Base-by-base conservation (phyloP, 1,140 invertebrate genomes). In the Aradophagus sp. region DNA sequence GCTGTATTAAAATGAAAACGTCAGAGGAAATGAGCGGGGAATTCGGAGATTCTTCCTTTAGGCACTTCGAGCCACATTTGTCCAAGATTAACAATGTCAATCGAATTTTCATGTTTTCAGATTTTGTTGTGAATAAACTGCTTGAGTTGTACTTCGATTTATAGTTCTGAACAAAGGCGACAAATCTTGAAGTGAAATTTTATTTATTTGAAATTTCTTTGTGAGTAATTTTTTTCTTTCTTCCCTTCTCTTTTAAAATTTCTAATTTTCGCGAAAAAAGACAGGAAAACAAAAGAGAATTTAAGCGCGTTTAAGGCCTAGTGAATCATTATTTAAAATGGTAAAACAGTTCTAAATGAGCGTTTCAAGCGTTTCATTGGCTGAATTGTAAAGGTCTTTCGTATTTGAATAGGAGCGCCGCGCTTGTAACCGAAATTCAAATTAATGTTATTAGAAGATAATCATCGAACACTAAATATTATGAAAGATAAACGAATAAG, bases 401-500 rank as follows among this genome's bases (percentile, higher is more conserved):
- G 16, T 61, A 59, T 62, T 45, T 62, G 34, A 58, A 39, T 63
- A 47, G 27, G 39, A 63, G 53, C 58, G 53, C 27, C 55, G 50
- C 56, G 70, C 56, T 67, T 73, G 56, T 73, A 73, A 67, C 29
- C 58, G 32, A 73, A 67, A 73, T 73, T 73, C 26, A 73, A 63
- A 76, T 76, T 79, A 74, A 75, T 81, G 78, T 74, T 80, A 78
- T 80, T 81, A 81, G 76, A 75, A 74, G 74, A 65, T 75, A 81
- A 81, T 77, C 77, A 79, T 69, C 63, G 75, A 77, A 79, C 79
- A 81, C 52, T 79, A 70, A 81, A 78, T 83, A 79, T 78, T 82
- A 80, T 77, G 75, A 76, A 77, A 80, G 78, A 76, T 80, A 80
- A 80, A 81, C 68, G 74, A 83, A 83, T 83, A 83, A 83, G 79